Conservation (phyloP, 2,797 vertebrate species). For the Agapornis canus region DNA sequence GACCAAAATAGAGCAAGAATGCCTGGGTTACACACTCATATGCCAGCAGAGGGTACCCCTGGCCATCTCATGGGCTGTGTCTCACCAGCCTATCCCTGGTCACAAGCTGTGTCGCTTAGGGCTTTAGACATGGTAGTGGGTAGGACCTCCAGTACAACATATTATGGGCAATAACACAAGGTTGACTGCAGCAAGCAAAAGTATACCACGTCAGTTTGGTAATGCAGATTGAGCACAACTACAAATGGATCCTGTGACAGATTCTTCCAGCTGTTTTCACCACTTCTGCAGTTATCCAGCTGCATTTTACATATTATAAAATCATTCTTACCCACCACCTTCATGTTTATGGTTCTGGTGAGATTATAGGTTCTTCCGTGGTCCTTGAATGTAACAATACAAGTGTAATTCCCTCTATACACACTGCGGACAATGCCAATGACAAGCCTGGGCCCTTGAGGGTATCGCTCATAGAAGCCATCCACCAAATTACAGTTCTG, state of each 20-base stretch:
- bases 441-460: constrained; percentile 65
- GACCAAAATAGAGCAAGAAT: not conserved
- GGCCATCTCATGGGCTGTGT: not conserved
- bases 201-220: accelerated
- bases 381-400: constrained; percentile 80
- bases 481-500: constrained; percentile 74
- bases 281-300: not conserved
- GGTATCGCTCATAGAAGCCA: constrained; percentile 57
- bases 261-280: not conserved
- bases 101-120: not conserved
- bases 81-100: not conserved
- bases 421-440: constrained; percentile 61
- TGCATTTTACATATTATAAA: not conserved
- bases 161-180: not conserved
- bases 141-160: not conserved
- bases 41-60: constrained; percentile 61
- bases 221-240: not conserved
- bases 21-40: constrained; percentile 10
- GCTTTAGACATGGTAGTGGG: not conserved
- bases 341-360: constrained; percentile 83
- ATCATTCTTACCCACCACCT: constrained; percentile 81
- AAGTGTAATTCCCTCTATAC: constrained; percentile 81
- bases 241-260: not conserved
- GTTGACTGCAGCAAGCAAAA: not conserved
- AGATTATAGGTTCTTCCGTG: constrained; percentile 77